Conservation (phyloP, 2,113 vertebrate genomes). For the Meleagris gallopavo region DNA sequence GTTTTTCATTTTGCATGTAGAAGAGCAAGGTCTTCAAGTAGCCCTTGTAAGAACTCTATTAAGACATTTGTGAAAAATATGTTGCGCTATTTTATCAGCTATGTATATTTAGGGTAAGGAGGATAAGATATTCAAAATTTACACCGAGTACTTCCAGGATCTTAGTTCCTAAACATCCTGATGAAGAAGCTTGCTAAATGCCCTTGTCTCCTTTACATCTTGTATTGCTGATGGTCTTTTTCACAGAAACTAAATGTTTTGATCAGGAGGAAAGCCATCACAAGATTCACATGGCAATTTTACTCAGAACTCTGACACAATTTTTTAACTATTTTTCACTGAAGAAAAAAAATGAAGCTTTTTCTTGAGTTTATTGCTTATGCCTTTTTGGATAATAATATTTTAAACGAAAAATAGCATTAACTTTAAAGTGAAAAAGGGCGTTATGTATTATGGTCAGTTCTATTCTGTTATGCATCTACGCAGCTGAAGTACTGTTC, state of each 20-base stretch:
- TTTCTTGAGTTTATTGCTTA: neutral
- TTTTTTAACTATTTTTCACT: neutral
- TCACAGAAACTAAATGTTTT: neutral
- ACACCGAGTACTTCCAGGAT: rapidly evolving
- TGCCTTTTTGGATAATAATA: neutral
- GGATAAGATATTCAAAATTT: neutral
- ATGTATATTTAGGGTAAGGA: neutral
- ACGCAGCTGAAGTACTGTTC: neutral
- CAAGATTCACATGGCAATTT: neutral
- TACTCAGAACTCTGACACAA: neutral
- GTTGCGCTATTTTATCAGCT: neutral
- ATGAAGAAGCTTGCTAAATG: neutral
- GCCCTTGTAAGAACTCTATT: neutral
- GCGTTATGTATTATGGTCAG: neutral
- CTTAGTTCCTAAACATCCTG: neutral
- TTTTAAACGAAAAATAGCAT: neutral
- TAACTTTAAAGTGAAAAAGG: neutral
- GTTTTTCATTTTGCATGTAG: neutral
- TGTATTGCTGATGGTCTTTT: neutral
- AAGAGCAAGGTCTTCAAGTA: neutral
- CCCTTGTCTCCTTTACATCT: neutral
- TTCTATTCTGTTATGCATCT: neutral
- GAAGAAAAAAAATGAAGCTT: neutral
- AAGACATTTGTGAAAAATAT: neutral
- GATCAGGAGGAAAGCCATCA: neutral